Base-by-base conservation (phyloP, 2,797 vertebrate genomes). In the Acridotheres tristis region DNA sequence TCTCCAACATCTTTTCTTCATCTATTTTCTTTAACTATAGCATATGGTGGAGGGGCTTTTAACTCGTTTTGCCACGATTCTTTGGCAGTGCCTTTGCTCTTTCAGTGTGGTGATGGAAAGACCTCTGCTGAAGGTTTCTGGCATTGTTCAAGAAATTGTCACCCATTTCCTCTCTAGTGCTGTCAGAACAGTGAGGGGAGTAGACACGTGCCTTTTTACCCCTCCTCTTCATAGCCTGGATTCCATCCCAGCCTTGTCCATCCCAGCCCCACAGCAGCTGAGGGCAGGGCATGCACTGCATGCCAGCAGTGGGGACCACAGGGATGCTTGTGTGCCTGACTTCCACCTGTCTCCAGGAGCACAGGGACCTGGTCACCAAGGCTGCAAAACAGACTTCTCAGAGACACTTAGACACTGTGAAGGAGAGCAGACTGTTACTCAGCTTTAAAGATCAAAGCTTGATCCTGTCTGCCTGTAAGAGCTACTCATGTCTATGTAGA, bases 361-460 rank as follows among this genome's bases (percentile, higher is more conserved):
- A 79, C 23, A 50, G 57, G 15, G n/a, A 55, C 32, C 47, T 57
- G 18, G 12, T 32, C 65, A 54, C 53, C 71, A 63, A 63, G 16
- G 36, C 43, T 82, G 48, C 58, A 77, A n/a, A 90, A 2, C 48
- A 78, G 68, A 66, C 51, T 85, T 36, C 57, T 81, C 48, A 57
- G 43, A n/a, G 77, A 59, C 23, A 23, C 38, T 69, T 38, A 34
- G 40, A n/a, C 48, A 32, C 45, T 21, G 34, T 34, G 55, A 65
- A 78, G 36, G 38, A 55, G 23, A 86, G 9, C 34, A 54, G 54
- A 21, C 54, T 57, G 15, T 51, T 89, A n/a, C 23, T 94, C 79
- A 51, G 34, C 11, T 67, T 81, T 36, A 75, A 76, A 94, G 68
- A 77, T 83, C 57, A 85, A 82, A 93, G n/a, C 40, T 42, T 61